Evolutionary conservation across 2,113 vertebrate genomes (phyloP).

Genomic region (Leptosomus discolor): DNA sequence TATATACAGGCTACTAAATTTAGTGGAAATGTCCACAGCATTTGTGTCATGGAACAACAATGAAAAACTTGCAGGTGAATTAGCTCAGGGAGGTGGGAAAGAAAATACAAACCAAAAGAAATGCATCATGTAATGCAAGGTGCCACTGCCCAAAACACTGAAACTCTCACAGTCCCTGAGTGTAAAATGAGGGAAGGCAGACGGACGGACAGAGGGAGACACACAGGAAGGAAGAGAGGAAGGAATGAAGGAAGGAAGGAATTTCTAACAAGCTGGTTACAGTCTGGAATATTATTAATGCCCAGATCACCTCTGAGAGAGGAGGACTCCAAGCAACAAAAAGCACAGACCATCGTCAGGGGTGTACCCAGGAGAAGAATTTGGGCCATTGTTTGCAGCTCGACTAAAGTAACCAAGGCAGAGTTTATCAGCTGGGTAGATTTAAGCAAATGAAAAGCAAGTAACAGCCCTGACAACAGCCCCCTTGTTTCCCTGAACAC

Average conservation of each 20-base stretch:
- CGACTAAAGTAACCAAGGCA: fast-evolving
- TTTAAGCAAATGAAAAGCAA: background rate
- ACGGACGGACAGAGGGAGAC: fast-evolving
- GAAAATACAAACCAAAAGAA: slow-evolving; percentile 17
- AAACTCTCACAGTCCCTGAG: background rate
- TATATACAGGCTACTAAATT: background rate
- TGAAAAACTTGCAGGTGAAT: background rate
- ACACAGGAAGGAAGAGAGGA: background rate
- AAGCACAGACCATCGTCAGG: background rate
- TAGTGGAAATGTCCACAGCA: background rate
- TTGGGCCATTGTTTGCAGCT: background rate
- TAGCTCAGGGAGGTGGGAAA: background rate
- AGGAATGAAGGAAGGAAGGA: background rate
- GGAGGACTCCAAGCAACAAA: background rate
- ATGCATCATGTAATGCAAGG: background rate
- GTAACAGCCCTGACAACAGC: background rate
- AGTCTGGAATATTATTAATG: background rate
- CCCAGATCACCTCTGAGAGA: background rate
- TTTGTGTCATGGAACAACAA: slow-evolving; percentile 8
- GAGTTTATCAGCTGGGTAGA: background rate
- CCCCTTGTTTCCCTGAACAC: background rate
- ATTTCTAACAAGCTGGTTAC: background rate
- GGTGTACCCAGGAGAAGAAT: background rate
- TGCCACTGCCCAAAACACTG: background rate
- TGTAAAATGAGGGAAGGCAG: background rate